phyloP scores from a whole-genome alignment of 2,797 vertebrate genomes.

The Carduelis carduelis region DNA sequence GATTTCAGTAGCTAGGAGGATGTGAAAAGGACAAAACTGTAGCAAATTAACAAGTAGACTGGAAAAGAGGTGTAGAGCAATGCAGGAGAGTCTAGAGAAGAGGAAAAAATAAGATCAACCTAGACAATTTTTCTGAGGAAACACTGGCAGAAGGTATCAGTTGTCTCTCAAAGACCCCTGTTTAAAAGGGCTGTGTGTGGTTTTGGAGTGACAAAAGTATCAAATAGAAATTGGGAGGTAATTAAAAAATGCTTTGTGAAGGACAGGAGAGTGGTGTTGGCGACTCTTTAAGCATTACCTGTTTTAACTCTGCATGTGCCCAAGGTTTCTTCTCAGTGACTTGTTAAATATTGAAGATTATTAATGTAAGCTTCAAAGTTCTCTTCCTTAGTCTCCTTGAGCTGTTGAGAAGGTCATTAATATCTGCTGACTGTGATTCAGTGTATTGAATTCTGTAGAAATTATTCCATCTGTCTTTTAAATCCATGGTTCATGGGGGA shows the following conservation, averaged over 20 bases:
- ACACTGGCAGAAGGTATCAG: conserved; percentile 11
- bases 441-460: not conserved
- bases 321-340: not conserved
- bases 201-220: not conserved
- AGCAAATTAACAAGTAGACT: conserved; percentile 26
- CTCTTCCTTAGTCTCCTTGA: not conserved
- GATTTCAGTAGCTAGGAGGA: conserved; percentile 38
- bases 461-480: not conserved
- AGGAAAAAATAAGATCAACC: not conserved
- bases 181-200: not conserved
- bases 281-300: not conserved
- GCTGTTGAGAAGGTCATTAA: not conserved
- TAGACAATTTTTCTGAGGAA: conserved; percentile 38
- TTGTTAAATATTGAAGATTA: not conserved
- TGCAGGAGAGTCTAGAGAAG: conserved; percentile 32
- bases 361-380: not conserved
- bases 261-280: not conserved
- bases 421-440: not conserved
- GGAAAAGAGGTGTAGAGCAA: conserved; percentile 23
- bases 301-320: accelerated
- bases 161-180: not conserved
- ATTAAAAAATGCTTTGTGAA: not conserved
- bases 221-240: not conserved
- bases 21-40: conserved; percentile 29
- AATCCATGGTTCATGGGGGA: not conserved